A percentile compares a stretch with the other conserved stretches of the same genome.
Conservation (phyloP, 2,888 invertebrate species). For the Amphipoea oculea region DNA sequence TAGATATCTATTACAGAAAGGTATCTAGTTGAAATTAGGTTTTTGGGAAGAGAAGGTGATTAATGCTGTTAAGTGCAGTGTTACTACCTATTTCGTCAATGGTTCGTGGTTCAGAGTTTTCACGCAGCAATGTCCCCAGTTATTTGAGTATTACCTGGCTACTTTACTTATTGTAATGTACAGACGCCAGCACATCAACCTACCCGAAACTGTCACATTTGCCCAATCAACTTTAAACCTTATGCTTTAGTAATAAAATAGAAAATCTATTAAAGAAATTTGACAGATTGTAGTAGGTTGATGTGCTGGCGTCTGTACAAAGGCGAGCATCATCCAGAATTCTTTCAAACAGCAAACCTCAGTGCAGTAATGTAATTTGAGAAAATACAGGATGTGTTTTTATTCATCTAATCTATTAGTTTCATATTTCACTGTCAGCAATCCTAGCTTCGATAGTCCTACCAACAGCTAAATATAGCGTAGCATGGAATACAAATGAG, state of each 20-base stretch:
- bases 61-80: not conserved
- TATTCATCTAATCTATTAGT: not conserved
- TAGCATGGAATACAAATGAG: conserved; percentile 21
- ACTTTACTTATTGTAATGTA: not conserved
- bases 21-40: not conserved
- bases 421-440: not conserved
- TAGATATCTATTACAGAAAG: not conserved
- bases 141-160: not conserved
- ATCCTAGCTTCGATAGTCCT: not conserved
- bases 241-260: too few relatives aligned
- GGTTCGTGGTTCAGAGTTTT: not conserved
- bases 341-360: not conserved
- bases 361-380: not conserved
- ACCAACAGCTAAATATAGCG: not conserved
- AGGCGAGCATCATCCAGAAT: not conserved
- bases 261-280: too few relatives aligned
- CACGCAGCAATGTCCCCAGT: not conserved
- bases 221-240: too few relatives aligned
- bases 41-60: not conserved
- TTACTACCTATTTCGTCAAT: not conserved
- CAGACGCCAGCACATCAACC: too few relatives aligned
- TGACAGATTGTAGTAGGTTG: too few relatives aligned
- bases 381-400: not conserved
- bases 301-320: too few relatives aligned
- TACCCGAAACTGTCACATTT: too few relatives aligned